Evolutionary conservation across 2,113 vertebrate species (phyloP), one percentile per base, ranked within the genome.

Genomic region (Bagarius yarrelli): DNA sequence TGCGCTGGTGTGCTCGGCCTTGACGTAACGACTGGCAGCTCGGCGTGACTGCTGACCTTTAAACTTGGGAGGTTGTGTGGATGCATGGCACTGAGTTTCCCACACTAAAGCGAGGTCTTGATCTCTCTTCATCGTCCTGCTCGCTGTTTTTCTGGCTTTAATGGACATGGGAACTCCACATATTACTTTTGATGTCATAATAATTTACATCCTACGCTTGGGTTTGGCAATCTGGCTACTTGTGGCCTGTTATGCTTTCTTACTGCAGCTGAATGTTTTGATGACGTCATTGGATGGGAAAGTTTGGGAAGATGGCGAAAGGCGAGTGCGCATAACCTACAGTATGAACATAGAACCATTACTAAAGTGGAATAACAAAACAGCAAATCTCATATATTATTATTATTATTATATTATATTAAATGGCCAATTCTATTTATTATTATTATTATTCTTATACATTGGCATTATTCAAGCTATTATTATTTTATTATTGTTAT

Each of bases 121-220:
- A 18, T 59, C 30, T 91, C 88, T 87, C 90, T 90, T 84, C 91
- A 83, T 70, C 88, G 88, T 67, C 83, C 85, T 87, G 84, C 86
- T 21, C 80, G 15, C 40, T 50, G 44, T 85, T 83, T 25, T 53
- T 23, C 27, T 74, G 13, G 59, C 67, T 80, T 70, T 83, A 78
- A 56, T 88, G 85, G 85, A 72, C 88, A 90, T 92, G 91, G 88
- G 90, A 93, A 93, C 88, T 71, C 75, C 64, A 80, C 56, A 74
- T 40, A 47, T 81, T 40, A 73, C 61, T 66, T 34, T 9, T 52
- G 44, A 61, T 25, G 53, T 8, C 44, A 55, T 55, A 53, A 78
- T 74, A 61, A 59, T 83, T 60, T 23, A 80, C 47, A 52, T 82
- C 50, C n/a, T 78, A 1, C 9, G 6, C 16, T 27, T 60, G 21